phyloP scores from a whole-genome alignment of 2,113 vertebrate genomes.

The Neoarius graeffei region DNA sequence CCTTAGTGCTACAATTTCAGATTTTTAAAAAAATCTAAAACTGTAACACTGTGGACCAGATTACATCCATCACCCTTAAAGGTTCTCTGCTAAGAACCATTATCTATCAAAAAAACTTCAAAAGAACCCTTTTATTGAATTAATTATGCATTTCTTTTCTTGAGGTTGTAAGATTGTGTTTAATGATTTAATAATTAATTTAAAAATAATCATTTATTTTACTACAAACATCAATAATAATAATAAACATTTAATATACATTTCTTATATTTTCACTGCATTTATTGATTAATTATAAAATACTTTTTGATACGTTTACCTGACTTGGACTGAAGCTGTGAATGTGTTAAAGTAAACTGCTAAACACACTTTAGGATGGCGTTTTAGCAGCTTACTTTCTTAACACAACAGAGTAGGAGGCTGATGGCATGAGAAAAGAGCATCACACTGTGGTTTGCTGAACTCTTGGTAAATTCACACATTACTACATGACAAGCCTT shows the following conservation, averaged over 20 bases:
- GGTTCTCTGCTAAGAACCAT: not conserved
- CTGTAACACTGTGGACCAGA: too few species aligned
- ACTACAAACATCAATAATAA: too few species aligned
- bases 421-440: constrained; percentile 5
- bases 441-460: constrained; percentile 20
- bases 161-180: not conserved
- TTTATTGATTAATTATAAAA: not conserved
- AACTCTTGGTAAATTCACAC: constrained; percentile 23
- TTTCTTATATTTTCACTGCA: not conserved
- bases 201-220: not conserved
- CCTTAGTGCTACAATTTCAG: not conserved
- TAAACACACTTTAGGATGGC: not conserved
- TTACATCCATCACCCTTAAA: too few species aligned
- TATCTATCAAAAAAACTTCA: not conserved
- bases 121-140: not conserved
- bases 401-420: not conserved
- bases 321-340: not conserved
- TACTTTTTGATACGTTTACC: not conserved
- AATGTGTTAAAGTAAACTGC: not conserved
- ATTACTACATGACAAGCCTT: constrained; percentile 11
- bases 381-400: not conserved
- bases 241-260: not conserved
- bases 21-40: not conserved
- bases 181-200: not conserved
- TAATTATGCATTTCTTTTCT: not conserved